These are phyloP conservation scores for Drosophila anceps DNA, from an alignment of 2,888 invertebrate species.

Conservation along the genomic window DNA sequence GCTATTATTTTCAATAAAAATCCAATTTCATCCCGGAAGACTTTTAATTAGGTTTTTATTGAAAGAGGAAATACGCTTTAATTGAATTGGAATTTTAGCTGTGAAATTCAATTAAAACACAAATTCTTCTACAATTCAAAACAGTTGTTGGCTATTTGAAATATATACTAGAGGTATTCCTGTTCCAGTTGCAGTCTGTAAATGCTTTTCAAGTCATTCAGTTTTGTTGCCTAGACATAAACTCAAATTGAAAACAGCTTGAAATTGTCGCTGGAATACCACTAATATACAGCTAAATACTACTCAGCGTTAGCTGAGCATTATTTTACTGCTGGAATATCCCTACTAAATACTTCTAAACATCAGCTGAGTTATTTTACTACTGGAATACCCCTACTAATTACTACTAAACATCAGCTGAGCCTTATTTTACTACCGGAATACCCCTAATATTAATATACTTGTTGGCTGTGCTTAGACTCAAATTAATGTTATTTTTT, in stretches of 20 bases:
- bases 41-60: conserved; percentile 10
- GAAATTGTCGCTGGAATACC: not conserved
- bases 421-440: not conserved
- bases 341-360: no score
- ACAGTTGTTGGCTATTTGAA: not conserved
- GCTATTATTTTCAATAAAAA: not conserved
- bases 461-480: no score
- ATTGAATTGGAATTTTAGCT: not conserved
- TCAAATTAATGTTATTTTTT: no score
- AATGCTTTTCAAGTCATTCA: not conserved
- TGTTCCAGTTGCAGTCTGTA: not conserved
- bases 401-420: not conserved
- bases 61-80: not conserved
- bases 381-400: not conserved
- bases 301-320: no score
- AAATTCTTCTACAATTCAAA: not conserved
- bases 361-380: no score
- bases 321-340: no score
- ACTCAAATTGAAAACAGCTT: not conserved
- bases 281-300: not conserved
- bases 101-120: conserved; percentile 1
- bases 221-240: not conserved
- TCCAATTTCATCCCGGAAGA: not conserved
- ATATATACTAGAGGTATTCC: not conserved
- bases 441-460: not conserved